Evolutionary conservation across 35 echinoderm and acorn worm genomes (phyloP).

Genomic region (Patiria miniata): DNA sequence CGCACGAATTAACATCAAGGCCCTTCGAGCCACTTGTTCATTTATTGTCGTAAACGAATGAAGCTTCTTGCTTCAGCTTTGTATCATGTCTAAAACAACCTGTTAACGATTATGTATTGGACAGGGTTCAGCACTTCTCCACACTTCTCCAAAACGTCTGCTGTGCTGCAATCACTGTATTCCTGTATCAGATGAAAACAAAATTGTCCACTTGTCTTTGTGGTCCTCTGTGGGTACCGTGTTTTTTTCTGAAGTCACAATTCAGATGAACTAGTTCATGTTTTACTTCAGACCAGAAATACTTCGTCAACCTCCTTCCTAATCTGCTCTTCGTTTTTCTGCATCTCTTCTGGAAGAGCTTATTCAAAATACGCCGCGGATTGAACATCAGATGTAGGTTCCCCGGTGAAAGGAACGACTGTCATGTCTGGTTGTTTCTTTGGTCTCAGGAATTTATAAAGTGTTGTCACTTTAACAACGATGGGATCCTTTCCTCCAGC

Average conservation of each 20-base stretch:
- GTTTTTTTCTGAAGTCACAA: neutral
- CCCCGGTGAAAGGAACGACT: conserved; percentile 32
- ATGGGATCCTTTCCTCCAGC: conserved; percentile 25
- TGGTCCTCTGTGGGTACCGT: conserved; percentile 10
- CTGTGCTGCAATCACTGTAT: neutral
- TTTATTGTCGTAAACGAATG: too few relatives aligned
- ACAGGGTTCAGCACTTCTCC: conserved; percentile 1
- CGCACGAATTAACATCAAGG: too few relatives aligned
- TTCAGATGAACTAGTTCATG: neutral
- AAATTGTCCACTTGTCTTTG: conserved; percentile 6
- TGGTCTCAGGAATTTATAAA: conserved; percentile 48
- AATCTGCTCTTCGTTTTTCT: conserved; percentile 17
- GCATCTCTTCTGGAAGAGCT: conserved; percentile 12
- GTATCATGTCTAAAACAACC: conserved; percentile 13
- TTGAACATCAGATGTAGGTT: neutral
- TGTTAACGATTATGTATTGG: conserved; percentile 17
- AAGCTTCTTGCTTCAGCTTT: too few relatives aligned
- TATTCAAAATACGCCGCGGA: neutral
- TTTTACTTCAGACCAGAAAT: neutral
- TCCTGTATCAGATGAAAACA: too few relatives aligned
- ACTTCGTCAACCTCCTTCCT: conserved; percentile 26
- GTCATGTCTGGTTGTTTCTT: conserved; percentile 14
- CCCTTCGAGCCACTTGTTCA: too few relatives aligned
- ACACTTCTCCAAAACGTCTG: neutral
- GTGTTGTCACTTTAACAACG: conserved; percentile 13